phyloP scores from a whole-genome alignment of 2,888 invertebrate genomes.

The Hydrotaea diabolus region DNA sequence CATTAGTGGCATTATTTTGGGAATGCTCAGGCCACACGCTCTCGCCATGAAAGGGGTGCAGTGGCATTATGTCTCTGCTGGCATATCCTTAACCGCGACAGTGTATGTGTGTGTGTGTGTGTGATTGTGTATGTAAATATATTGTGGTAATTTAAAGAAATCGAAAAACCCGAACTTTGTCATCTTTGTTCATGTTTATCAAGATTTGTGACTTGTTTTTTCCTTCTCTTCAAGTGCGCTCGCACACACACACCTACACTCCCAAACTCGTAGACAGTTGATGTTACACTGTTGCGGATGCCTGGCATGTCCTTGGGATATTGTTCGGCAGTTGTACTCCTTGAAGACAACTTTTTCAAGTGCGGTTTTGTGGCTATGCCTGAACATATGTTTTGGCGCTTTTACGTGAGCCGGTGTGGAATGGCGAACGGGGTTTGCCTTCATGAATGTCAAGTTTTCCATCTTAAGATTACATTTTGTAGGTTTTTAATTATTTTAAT shows the following conservation, averaged over 20 bases:
- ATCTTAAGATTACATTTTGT: conserved; percentile 74
- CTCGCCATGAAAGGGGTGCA: background rate
- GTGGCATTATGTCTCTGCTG: background rate
- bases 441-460: conserved; percentile 70
- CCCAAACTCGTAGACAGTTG: background rate
- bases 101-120: background rate
- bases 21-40: conserved; percentile 4
- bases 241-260: background rate
- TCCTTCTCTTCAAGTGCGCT: conserved; percentile 6
- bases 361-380: conserved; percentile 50
- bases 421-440: background rate
- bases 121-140: conserved; percentile 24
- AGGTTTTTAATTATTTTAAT: conserved; percentile 78
- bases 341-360: conserved; percentile 40
- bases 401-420: background rate
- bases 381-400: conserved; percentile 68
- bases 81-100: background rate
- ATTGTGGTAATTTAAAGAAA: conserved; percentile 66
- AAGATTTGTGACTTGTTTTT: conserved; percentile 37
- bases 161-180: conserved; percentile 55
- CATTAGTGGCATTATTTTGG: conserved; percentile 52
- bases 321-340: conserved; percentile 63
- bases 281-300: conserved; percentile 49
- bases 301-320: conserved; percentile 73
- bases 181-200: conserved; percentile 32